A percentile compares a stretch with the other conserved stretches of the same genome.
Evolutionary conservation across 2,113 vertebrate genomes (phyloP).

Genomic region (Cavia aperea): DNA sequence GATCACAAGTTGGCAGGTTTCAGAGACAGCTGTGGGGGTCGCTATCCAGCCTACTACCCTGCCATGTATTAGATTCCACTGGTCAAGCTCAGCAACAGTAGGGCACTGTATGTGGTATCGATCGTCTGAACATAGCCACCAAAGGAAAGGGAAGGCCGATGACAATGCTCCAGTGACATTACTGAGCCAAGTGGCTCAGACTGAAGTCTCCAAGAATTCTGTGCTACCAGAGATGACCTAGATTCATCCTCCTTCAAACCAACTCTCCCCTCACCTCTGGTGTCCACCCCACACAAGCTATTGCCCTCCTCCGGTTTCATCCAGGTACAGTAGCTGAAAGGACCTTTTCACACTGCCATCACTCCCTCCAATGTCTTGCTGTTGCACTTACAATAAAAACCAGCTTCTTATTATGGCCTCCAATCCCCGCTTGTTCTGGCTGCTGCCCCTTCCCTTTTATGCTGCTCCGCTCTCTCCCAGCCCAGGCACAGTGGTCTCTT

Average conservation of each 20-base stretch:
- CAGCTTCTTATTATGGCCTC: background rate
- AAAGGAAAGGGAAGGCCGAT: background rate
- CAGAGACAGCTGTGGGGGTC: background rate
- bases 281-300: background rate
- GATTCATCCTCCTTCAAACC: background rate
- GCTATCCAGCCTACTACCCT: background rate
- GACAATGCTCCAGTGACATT: background rate
- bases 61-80: background rate
- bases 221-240: background rate
- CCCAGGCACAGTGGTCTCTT: background rate
- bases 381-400: slow-evolving; percentile 30
- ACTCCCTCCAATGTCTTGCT: background rate
- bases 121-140: background rate
- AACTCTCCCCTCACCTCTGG: background rate
- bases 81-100: background rate
- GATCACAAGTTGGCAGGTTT: background rate
- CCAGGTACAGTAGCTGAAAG: background rate
- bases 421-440: background rate
- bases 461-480: background rate
- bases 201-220: background rate
- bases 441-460: slow-evolving; percentile 15
- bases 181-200: background rate
- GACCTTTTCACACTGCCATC: background rate
- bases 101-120: background rate
- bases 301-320: background rate